Evolutionary conservation across 2,888 invertebrate species (phyloP).

Genomic region (Prostheceraeus crozeri): DNA sequence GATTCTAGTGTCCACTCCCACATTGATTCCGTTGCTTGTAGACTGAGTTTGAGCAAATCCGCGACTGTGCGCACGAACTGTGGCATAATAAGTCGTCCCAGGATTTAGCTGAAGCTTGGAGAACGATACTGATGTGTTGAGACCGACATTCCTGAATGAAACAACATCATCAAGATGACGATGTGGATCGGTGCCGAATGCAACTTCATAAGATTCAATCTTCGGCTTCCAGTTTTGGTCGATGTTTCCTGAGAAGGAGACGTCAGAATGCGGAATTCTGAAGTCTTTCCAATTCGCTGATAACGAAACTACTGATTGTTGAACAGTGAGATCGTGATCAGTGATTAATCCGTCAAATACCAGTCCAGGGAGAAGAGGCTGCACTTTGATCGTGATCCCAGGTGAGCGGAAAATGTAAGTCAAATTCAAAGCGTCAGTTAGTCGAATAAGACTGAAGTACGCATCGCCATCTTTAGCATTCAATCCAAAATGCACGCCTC

Average conservation of each 20-base stretch:
- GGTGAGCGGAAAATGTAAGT: constrained; percentile 2
- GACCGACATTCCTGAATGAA: constrained; percentile 4
- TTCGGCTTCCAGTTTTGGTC: neutral
- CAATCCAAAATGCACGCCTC: too few relatives aligned
- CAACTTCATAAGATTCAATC: constrained; percentile 15
- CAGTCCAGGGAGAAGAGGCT: neutral
- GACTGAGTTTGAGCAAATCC: neutral
- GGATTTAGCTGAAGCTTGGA: neutral
- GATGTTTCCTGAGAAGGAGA: too few relatives aligned
- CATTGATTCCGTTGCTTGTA: constrained; percentile 9
- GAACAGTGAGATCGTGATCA: constrained; percentile 3
- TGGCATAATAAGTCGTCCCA: constrained; percentile 2
- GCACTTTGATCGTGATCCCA: neutral
- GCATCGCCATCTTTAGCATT: constrained; percentile 15
- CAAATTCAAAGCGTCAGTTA: neutral
- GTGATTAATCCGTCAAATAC: constrained; percentile 20
- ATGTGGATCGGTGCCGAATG: neutral
- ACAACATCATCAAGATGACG: neutral
- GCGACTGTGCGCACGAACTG: constrained; percentile 14
- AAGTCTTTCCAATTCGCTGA: constrained; percentile 16
- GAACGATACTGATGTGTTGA: neutral
- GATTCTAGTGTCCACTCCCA: constrained; percentile 4
- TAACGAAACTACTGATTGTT: neutral
- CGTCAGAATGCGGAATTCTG: constrained; percentile 8
- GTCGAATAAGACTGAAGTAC: neutral